Evolutionary conservation across 1,140 invertebrate genomes (phyloP).

Genomic region (Aleiodes sp.): DNA sequence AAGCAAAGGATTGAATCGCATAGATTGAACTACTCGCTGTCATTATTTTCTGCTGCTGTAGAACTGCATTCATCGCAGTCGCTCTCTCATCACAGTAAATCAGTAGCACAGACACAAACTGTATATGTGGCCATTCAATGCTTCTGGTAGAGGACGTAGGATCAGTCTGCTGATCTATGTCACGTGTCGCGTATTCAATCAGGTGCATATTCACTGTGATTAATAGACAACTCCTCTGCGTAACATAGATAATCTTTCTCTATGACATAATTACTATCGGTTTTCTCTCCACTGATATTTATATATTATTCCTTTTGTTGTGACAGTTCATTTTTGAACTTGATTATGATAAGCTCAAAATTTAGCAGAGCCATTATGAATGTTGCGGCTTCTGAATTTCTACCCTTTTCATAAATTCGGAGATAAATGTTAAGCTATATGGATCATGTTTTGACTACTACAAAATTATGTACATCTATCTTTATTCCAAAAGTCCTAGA

Average conservation of each 20-base stretch:
- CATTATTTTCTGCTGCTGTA: not conserved
- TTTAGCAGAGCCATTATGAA: too few species aligned
- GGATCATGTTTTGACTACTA: not conserved
- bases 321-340: too few species aligned
- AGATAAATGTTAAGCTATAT: slow-evolving; percentile 8
- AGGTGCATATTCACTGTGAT: slow-evolving; percentile 41
- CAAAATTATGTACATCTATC: not conserved
- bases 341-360: too few species aligned
- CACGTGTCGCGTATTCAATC: slow-evolving; percentile 39
- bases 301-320: too few species aligned
- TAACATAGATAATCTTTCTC: not conserved
- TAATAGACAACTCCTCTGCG: slow-evolving; percentile 30
- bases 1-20: not conserved
- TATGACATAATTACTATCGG: not conserved
- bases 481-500: not conserved
- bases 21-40: not conserved
- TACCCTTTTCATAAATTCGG: not conserved
- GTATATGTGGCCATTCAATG: slow-evolving; percentile 28
- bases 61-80: not conserved
- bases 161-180: slow-evolving; percentile 38
- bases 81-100: not conserved
- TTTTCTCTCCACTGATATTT: too few species aligned
- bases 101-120: slow-evolving; percentile 23
- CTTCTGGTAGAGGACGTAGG: slow-evolving; percentile 12
- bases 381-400: not conserved